Percentiles rank a stretch among this genome's conserved stretches.
Evolutionary conservation across 23 tunicate species (phyloP).

Genomic region (Clavelina lepadiformis): DNA sequence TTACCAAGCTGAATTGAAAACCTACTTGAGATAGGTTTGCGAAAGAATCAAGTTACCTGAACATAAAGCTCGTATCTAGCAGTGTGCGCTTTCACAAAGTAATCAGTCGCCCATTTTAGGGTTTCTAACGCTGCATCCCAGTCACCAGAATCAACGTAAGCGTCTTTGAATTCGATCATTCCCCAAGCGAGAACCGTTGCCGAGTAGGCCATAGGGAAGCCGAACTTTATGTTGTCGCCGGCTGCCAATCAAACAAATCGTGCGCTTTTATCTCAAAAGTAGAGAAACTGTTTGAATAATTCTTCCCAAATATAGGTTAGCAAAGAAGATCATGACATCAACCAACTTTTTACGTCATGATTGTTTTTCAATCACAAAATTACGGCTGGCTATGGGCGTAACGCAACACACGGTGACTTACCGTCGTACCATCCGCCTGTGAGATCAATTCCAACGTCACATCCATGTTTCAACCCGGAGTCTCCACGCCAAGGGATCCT

Average conservation of each 20-base stretch:
- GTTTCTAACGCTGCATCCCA: constrained; percentile 27
- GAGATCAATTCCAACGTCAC: constrained; percentile 82
- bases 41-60: no score
- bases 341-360: no score
- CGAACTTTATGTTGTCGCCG: constrained; percentile 94
- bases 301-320: no score
- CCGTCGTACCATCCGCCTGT: constrained; percentile 98
- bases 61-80: constrained; percentile 72
- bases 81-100: constrained; percentile 89
- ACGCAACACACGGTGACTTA: constrained; percentile 28
- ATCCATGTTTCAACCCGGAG: constrained; percentile 95
- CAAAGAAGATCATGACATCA: no score
- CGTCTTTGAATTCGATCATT: constrained; percentile 67
- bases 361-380: no score
- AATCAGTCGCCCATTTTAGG: constrained; percentile 85
- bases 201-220: constrained; percentile 99
- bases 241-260: no score
- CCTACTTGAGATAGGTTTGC: no score
- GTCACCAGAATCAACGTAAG: constrained; percentile 71
- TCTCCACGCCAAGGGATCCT: constrained; percentile 98
- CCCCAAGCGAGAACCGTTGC: constrained; percentile 97
- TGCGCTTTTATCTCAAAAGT: no score
- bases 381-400: no score
- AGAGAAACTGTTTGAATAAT: no score
- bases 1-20: no score